Base-by-base conservation (phyloP, 2,797 vertebrate genomes). In the Bradypodion ventrale region DNA sequence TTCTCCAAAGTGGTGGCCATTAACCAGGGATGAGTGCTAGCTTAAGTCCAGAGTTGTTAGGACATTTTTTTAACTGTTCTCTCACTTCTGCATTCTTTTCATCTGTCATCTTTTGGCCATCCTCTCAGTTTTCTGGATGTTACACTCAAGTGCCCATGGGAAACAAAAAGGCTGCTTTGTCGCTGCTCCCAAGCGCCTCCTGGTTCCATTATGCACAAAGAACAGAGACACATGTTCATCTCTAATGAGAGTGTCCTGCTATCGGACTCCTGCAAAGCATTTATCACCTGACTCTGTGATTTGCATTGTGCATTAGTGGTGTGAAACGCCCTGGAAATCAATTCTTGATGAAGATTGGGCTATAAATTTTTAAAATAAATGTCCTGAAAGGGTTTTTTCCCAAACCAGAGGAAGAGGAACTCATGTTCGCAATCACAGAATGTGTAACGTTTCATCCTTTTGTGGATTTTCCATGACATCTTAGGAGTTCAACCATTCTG, bases 111-210 rank as follows among this genome's bases (percentile, higher is more conserved):
- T 5, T 7, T 29, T 19, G 49, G 37, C 27, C 23, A 27, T 12
- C 7, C 0, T 4, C 72, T 8, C 3, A 1, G 2, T 52, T 44
- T 5, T 65, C 80, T 5, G 3, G 2, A 0, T 9, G 25, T 35
- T 37, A 10, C 12, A 35, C 15, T 7, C 0, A 15, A n/a, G 44
- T 63, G 60, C 19, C 27, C 44, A 25, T 35, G n/a, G 10, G 40
- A n/a, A 27, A 37, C 4, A 0, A 82, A 5, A 1, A 49, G 66
- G 27, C 40, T 91, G 49, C 56, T 9, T 80, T 79, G n/a, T 0
- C 2, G 6, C 37, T 79, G 62, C 3, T 66, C 19, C 62, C 44
- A 46, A 65, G 19, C 1, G 12, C 32, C 52, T 37, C 8, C 5
- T 21, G 13, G 7, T 46, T 42, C 29, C 42, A 65, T 46, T 25